Conservation (phyloP, 2,888 invertebrate genomes). For the Eugnorisma glareosa region DNA sequence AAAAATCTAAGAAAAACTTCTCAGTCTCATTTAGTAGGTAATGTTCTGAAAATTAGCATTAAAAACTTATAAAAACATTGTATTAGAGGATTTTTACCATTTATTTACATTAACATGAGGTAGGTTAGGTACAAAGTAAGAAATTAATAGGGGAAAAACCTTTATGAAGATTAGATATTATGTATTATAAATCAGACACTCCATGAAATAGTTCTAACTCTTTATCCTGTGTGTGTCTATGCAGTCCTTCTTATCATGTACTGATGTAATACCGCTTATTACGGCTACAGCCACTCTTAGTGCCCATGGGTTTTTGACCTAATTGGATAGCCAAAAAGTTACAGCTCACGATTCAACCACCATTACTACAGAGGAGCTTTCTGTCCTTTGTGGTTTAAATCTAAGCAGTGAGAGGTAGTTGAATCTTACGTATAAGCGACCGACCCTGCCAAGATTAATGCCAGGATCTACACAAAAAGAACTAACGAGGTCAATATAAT, state of each 20-base stretch:
- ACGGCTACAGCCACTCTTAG: background rate
- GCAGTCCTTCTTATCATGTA: background rate
- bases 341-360: background rate
- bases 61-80: background rate
- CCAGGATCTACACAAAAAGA: background rate
- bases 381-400: background rate
- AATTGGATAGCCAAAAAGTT: background rate
- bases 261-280: background rate
- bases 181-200: background rate
- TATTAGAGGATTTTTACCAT: background rate
- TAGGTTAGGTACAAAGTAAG: background rate
- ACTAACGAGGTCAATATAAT: background rate
- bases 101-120: background rate
- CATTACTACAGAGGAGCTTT: background rate
- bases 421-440: background rate
- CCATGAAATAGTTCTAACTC: background rate
- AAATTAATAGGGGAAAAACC: constrained; percentile 1
- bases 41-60: constrained; percentile 12
- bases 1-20: background rate
- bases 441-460: background rate
- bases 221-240: background rate
- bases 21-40: background rate
- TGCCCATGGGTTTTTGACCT: background rate
- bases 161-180: background rate
- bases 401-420: background rate